These are phyloP conservation scores for Bembecia ichneumoniformis DNA, from an alignment of 2,888 invertebrate species.

Conservation along the genomic window DNA sequence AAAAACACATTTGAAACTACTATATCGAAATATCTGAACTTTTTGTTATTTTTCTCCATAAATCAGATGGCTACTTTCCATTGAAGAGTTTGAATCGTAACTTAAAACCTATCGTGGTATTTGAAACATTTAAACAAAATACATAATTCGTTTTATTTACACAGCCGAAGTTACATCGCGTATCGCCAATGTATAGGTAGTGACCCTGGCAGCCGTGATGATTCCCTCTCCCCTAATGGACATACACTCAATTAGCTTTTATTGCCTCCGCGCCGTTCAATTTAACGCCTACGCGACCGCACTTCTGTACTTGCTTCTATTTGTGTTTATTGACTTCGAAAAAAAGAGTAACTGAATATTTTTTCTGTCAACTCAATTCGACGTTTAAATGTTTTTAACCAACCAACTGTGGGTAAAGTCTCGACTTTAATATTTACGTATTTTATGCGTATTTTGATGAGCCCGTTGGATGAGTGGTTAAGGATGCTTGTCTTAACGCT, in stretches of 20 bases:
- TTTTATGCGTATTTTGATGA: too few species aligned
- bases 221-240: constrained; percentile 47
- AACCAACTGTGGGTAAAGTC: too few species aligned
- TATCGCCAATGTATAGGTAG: background rate
- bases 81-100: too few species aligned
- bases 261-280: constrained; percentile 58
- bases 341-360: constrained; percentile 13
- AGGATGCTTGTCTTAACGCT: too few species aligned
- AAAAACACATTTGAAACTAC: too few species aligned
- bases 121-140: background rate
- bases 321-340: constrained; percentile 57
- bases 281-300: constrained; percentile 61
- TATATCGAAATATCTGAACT: too few species aligned
- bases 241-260: constrained; percentile 67
- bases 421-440: too few species aligned
- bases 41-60: too few species aligned
- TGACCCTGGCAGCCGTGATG: constrained; percentile 21
- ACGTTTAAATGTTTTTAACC: background rate
- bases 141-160: too few species aligned
- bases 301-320: constrained; percentile 32
- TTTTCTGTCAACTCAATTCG: constrained; percentile 7
- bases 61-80: too few species aligned
- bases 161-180: background rate
- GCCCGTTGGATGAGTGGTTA: too few species aligned
- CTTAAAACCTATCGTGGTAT: background rate